Evolutionary conservation across 2,797 vertebrate species (phyloP).

Genomic region (Falco berigora): DNA sequence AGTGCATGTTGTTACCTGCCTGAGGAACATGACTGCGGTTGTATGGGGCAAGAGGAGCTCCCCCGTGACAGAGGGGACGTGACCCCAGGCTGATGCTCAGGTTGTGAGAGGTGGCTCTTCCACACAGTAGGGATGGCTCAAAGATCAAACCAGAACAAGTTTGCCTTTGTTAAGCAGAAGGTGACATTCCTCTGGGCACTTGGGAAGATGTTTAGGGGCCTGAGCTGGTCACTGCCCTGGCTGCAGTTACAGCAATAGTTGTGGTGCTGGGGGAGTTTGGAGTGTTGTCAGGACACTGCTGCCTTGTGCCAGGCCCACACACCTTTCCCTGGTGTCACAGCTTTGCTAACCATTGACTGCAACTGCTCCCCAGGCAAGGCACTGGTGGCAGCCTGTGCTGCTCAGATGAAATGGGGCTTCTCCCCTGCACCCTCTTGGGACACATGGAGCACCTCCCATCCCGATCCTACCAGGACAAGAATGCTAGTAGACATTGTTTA

Average conservation of each 20-base stretch:
- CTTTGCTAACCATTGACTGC: fast-evolving
- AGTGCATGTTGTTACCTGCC: fast-evolving
- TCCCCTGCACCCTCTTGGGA: background rate
- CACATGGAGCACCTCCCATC: background rate
- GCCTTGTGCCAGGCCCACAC: fast-evolving
- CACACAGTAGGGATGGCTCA: fast-evolving
- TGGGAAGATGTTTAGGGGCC: fast-evolving
- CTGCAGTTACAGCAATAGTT: background rate
- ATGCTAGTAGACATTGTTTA: background rate
- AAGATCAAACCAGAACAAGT: background rate
- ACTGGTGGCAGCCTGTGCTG: background rate
- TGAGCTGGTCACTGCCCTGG: fast-evolving
- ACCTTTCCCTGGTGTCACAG: background rate
- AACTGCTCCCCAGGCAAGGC: fast-evolving
- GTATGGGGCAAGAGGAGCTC: fast-evolving
- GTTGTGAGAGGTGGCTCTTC: fast-evolving
- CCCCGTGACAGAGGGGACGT: fast-evolving
- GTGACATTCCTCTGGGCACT: fast-evolving
- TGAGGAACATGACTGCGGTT: fast-evolving
- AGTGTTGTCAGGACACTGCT: fast-evolving
- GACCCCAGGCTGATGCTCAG: fast-evolving
- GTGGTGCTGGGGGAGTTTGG: background rate
- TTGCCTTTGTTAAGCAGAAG: background rate
- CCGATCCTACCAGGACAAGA: background rate
- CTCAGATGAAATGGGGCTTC: background rate